These are phyloP conservation scores for Diaperis boleti DNA, from an alignment of 2,888 invertebrate species.

Conservation along the genomic window DNA sequence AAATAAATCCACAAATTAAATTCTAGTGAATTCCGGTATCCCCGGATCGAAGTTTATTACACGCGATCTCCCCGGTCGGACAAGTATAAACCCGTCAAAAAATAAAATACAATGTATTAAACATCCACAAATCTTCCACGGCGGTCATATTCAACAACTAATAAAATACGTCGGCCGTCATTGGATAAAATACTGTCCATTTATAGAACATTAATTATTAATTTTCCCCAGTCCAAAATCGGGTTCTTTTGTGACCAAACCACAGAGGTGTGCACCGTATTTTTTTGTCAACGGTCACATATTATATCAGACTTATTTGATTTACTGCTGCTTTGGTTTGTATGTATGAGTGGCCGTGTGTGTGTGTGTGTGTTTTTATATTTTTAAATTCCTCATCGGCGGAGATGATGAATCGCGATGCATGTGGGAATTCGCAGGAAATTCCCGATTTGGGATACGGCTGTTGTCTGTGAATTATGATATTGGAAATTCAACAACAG, in stretches of 20 bases:
- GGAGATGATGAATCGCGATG: constrained; percentile 22
- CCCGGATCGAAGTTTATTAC: constrained; percentile 31
- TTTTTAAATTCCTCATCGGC: constrained; percentile 28
- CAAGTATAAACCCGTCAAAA: constrained; percentile 39
- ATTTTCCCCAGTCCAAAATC: constrained; percentile 52
- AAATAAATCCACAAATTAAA: too few relatives aligned
- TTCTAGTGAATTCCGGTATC: too few relatives aligned
- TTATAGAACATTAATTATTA: constrained; percentile 64
- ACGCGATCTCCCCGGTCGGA: constrained; percentile 31
- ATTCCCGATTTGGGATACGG: too few relatives aligned
- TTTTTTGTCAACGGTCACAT: constrained; percentile 51
- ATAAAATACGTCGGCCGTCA: constrained; percentile 63
- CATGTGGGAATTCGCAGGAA: constrained; percentile 24
- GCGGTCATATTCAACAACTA: constrained; percentile 60
- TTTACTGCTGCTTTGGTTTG: constrained; percentile 29
- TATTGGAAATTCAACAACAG: too few relatives aligned
- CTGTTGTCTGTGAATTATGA: too few relatives aligned
- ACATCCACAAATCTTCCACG: constrained; percentile 62
- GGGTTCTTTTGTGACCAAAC: constrained; percentile 42
- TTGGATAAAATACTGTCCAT: constrained; percentile 59
- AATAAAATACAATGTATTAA: constrained; percentile 64
- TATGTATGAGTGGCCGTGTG: too few relatives aligned
- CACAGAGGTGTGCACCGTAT: too few relatives aligned
- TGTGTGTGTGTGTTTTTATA: too few relatives aligned
- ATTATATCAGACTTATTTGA: constrained; percentile 35